A percentile compares a stretch with the other conserved stretches of the same genome.
Conservation (phyloP, 2,888 invertebrate species). For the Pyrochroa serraticornis region DNA sequence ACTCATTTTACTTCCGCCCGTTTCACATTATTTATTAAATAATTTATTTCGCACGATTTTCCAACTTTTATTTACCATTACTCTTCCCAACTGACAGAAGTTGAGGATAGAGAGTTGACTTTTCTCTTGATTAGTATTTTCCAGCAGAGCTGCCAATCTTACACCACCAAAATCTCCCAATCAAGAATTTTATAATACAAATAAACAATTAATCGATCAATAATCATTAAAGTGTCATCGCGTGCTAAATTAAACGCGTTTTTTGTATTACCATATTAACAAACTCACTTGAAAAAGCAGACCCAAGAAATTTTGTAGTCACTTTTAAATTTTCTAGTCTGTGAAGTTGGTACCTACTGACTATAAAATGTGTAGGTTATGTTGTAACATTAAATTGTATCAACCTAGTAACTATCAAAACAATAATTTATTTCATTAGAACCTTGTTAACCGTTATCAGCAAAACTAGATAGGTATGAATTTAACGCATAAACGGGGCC, state of each 20-base stretch:
- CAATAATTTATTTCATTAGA: no score
- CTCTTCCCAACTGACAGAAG: background rate
- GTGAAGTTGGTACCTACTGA: no score
- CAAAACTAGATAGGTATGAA: no score
- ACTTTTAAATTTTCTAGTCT: background rate
- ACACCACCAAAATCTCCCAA: background rate
- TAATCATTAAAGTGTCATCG: no score
- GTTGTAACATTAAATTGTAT: background rate
- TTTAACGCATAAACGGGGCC: no score
- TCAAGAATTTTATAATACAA: background rate
- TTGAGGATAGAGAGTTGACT: constrained; percentile 15
- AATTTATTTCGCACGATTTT: constrained; percentile 1
- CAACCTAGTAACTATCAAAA: background rate
- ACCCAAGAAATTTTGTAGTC: background rate
- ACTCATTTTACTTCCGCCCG: constrained; percentile 66
- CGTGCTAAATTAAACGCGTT: background rate
- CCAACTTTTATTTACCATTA: background rate
- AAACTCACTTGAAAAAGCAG: background rate
- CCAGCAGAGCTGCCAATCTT: constrained; percentile 8
- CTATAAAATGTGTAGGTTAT: background rate
- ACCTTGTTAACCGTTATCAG: no score
- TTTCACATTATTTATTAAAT: constrained; percentile 19
- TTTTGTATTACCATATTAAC: no score
- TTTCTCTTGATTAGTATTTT: constrained; percentile 6
- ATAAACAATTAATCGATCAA: background rate